These are phyloP conservation scores for Drosophila aldrichi DNA, from an alignment of 2,888 invertebrate genomes.

Conservation along the genomic window DNA sequence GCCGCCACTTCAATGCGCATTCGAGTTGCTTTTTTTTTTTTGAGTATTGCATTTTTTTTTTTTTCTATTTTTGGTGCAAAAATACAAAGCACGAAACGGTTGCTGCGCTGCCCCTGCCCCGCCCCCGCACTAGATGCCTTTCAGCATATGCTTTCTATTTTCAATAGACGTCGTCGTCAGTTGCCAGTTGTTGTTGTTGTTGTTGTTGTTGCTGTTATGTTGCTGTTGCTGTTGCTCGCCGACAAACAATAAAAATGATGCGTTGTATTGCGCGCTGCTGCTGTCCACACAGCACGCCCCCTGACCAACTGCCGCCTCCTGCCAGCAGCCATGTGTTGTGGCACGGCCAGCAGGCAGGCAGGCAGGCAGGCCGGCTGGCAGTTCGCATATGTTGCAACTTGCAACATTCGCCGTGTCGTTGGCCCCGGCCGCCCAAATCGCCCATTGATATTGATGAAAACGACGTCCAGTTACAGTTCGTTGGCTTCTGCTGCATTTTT, in stretches of 20 bases:
- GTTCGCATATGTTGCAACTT: slow-evolving; percentile 75
- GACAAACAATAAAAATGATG: slow-evolving; percentile 78
- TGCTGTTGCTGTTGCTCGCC: slow-evolving; percentile 48
- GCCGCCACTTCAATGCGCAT: slow-evolving; percentile 72
- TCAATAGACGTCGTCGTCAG: slow-evolving; percentile 71
- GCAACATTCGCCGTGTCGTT: slow-evolving; percentile 54
- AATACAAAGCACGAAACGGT: slow-evolving; percentile 74
- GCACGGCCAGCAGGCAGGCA: slow-evolving; percentile 48
- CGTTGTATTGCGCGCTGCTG: slow-evolving; percentile 75
- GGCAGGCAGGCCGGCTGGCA: slow-evolving; percentile 30
- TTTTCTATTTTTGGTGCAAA: slow-evolving; percentile 70
- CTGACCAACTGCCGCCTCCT: slow-evolving; percentile 13
- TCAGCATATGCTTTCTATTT: slow-evolving; percentile 74
- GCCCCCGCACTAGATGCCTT: slow-evolving; percentile 49
- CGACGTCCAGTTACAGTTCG: slow-evolving; percentile 79
- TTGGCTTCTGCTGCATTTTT: slow-evolving; percentile 74
- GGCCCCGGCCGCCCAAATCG: slow-evolving; percentile 56
- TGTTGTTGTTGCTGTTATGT: slow-evolving; percentile 34
- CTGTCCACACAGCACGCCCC: slow-evolving; percentile 61
- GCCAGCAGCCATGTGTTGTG: slow-evolving; percentile 7
- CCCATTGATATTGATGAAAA: slow-evolving; percentile 78
- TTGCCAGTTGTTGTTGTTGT: slow-evolving; percentile 45
- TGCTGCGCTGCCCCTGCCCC: slow-evolving; percentile 6
- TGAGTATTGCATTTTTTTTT: slow-evolving; percentile 55
- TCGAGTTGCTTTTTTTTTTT: slow-evolving; percentile 42